These are phyloP conservation scores for Drosophila siamana DNA, from an alignment of 2,888 invertebrate genomes.

Conservation along the genomic window DNA sequence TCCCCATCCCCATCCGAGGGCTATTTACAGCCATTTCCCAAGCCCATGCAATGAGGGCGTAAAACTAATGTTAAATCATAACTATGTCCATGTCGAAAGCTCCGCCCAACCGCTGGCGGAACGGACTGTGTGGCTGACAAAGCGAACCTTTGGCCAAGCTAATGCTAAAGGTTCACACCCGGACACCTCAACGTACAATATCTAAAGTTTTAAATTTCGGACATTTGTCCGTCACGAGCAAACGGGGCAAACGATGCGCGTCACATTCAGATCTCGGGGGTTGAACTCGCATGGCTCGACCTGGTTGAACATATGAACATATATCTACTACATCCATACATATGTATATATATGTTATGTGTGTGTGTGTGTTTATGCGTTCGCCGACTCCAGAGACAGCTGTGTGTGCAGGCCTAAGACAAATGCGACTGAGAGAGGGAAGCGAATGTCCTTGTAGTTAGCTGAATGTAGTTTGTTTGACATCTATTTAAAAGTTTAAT, in stretches of 20 bases:
- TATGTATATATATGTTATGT: conserved; percentile 12
- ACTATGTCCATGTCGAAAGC: conserved; percentile 64
- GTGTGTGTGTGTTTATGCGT: conserved; percentile 6
- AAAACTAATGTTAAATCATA: conserved; percentile 65
- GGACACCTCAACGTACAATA: conserved; percentile 14
- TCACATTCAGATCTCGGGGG: conserved; percentile 44
- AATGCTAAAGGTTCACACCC: conserved; percentile 9
- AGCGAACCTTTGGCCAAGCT: conserved; percentile 1
- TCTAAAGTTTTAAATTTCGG: conserved; percentile 81
- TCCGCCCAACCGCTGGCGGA: conserved; percentile 53
- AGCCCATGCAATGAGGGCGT: conserved; percentile 12
- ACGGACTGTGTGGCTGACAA: conserved; percentile 18
- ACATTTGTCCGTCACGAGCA: conserved; percentile 72
- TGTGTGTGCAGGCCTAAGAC: conserved; percentile 69
- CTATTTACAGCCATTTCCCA: background rate
- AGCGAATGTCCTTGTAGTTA: conserved; percentile 72
- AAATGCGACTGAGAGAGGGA: conserved; percentile 42
- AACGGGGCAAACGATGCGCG: conserved; percentile 38
- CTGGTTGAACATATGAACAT: conserved; percentile 32
- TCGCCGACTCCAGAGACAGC: conserved; percentile 38
- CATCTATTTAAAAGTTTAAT: conserved; percentile 83
- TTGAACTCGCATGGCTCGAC: conserved; percentile 49
- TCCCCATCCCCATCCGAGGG: no score
- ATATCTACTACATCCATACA: conserved; percentile 9
- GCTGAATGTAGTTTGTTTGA: conserved; percentile 80